phyloP scores from a whole-genome alignment of 2,888 invertebrate genomes.

The Drosophila greeni region DNA sequence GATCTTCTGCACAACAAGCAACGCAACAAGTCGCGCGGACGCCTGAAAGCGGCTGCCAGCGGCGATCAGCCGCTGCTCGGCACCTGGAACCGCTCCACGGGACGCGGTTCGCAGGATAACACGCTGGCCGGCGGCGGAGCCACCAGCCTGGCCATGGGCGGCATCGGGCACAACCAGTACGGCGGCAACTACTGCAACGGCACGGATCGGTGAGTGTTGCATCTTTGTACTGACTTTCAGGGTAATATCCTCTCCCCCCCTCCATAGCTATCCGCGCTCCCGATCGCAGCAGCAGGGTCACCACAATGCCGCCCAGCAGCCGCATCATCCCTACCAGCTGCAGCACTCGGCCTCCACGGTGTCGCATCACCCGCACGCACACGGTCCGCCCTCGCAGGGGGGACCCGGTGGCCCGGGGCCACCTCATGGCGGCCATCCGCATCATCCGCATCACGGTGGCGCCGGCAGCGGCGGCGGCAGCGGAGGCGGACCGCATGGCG shows the following conservation, averaged over 20 bases:
- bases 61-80: slow-evolving; percentile 86
- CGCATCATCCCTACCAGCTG: slow-evolving; percentile 65
- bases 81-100: slow-evolving; percentile 82
- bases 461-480: slow-evolving; percentile 28
- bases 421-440: slow-evolving; percentile 60
- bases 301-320: slow-evolving; percentile 56
- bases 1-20: slow-evolving; percentile 82
- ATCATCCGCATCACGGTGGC: slow-evolving; percentile 58
- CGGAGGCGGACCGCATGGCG: slow-evolving; percentile 34
- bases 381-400: slow-evolving; percentile 53
- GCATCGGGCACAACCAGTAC: slow-evolving; percentile 81
- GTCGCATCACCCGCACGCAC: slow-evolving; percentile 70
- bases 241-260: neutral
- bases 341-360: slow-evolving; percentile 69
- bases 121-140: slow-evolving; percentile 79
- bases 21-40: slow-evolving; percentile 81
- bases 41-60: slow-evolving; percentile 82
- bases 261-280: slow-evolving; percentile 71
- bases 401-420: slow-evolving; percentile 53
- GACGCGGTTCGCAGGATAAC: slow-evolving; percentile 80
- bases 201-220: slow-evolving; percentile 82
- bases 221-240: neutral
- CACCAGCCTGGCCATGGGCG: slow-evolving; percentile 77
- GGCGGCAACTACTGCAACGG: slow-evolving; percentile 84
- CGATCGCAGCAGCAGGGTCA: slow-evolving; percentile 69